A percentile compares a stretch with the other conserved stretches of the same genome.
Evolutionary conservation across 2,888 invertebrate species (phyloP).

Genomic region (Sphaerophoria rueppellii): DNA sequence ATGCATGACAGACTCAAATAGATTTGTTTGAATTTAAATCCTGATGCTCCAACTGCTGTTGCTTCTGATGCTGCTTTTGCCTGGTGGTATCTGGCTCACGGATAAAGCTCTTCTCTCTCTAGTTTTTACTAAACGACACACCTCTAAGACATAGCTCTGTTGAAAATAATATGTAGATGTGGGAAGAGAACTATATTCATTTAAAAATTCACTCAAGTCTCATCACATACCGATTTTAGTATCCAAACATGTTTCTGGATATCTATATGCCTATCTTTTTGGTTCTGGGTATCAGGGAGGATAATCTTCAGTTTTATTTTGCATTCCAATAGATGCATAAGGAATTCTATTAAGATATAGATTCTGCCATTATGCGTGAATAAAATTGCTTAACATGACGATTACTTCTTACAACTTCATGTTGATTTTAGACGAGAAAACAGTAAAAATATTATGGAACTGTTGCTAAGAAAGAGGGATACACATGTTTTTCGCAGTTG

Average conservation of each 20-base stretch:
- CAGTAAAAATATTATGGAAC: too few species aligned
- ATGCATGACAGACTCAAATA: constrained; percentile 73
- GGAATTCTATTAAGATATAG: not conserved
- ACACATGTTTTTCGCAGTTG: too few species aligned
- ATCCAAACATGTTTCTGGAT: constrained; percentile 17
- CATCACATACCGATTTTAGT: constrained; percentile 2
- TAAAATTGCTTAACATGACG: too few species aligned
- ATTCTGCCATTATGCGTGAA: too few species aligned
- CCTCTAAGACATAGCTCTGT: constrained; percentile 30
- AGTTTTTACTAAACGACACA: constrained; percentile 2
- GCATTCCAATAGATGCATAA: constrained; percentile 21
- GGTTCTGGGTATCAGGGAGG: constrained; percentile 30
- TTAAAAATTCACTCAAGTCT: constrained; percentile 56
- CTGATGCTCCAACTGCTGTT: constrained; percentile 53
- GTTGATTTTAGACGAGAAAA: too few species aligned
- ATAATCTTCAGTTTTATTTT: constrained; percentile 46
- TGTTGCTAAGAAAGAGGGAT: too few species aligned
- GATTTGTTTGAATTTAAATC: constrained; percentile 74
- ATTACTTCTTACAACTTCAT: too few species aligned
- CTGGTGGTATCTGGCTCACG: not conserved
- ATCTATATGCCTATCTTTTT: constrained; percentile 9
- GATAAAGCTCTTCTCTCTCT: too few species aligned
- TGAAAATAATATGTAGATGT: constrained; percentile 48
- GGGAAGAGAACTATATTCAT: constrained; percentile 57
- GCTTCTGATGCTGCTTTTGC: constrained; percentile 13